phyloP scores from a whole-genome alignment of 2,888 invertebrate genomes.

The Thalpophila matura region DNA sequence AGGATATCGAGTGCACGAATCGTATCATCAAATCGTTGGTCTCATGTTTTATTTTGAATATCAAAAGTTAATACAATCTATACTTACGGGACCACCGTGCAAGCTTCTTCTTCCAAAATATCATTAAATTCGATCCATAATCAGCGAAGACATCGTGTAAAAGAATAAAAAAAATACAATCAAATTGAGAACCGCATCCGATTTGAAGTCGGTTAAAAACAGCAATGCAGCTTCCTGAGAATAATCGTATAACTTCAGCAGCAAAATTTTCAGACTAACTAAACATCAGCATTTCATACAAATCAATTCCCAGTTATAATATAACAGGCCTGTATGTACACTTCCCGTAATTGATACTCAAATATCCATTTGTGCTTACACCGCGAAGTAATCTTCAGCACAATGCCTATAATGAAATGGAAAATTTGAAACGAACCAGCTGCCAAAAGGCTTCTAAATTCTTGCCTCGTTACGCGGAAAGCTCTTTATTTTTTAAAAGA shows the following conservation, averaged over 20 bases:
- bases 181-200: too few relatives aligned
- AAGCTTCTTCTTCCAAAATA: too few relatives aligned
- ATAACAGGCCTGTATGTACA: constrained; percentile 1
- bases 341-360: constrained; percentile 46
- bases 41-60: too few relatives aligned
- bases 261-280: neutral
- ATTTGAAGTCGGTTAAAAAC: too few relatives aligned
- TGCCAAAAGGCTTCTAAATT: constrained; percentile 19
- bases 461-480: constrained; percentile 32
- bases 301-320: constrained; percentile 14
- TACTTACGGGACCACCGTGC: too few relatives aligned
- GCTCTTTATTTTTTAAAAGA: constrained; percentile 35
- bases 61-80: too few relatives aligned
- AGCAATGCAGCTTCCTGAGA: neutral
- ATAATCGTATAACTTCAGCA: neutral
- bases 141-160: too few relatives aligned
- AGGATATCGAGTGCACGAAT: too few relatives aligned
- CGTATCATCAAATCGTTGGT: too few relatives aligned
- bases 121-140: too few relatives aligned
- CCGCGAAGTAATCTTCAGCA: constrained; percentile 38
- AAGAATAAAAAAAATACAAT: too few relatives aligned
- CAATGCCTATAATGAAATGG: constrained; percentile 47
- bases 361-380: constrained; percentile 52
- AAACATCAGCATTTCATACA: neutral
- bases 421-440: constrained; percentile 40